Conservation (phyloP, 2,888 invertebrate species). For the Neria commutata region DNA sequence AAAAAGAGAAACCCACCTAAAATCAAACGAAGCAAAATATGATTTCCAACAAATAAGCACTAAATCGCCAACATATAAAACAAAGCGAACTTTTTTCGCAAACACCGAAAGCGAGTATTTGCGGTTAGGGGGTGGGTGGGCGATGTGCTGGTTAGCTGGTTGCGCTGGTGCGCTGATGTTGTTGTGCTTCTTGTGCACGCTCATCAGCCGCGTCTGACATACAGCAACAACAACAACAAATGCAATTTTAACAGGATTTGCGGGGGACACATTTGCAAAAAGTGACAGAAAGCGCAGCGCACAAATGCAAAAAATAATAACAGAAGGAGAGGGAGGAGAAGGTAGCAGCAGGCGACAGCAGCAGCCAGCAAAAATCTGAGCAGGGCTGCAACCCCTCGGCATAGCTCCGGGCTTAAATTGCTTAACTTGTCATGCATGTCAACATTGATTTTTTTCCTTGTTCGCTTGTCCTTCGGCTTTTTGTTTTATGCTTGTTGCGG, state of each 20-base stretch:
- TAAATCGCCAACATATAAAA: background rate
- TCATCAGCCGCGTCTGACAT: too few species aligned
- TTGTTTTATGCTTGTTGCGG: background rate
- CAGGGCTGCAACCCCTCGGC: conserved; percentile 34
- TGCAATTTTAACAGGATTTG: conserved; percentile 52
- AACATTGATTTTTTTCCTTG: conserved; percentile 47
- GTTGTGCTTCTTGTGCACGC: too few species aligned
- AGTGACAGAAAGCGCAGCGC: conserved; percentile 49
- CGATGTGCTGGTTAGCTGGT: too few species aligned
- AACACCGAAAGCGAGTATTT: too few species aligned
- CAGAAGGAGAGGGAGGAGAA: background rate
- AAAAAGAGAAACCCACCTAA: background rate
- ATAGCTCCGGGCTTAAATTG: conserved; percentile 55
- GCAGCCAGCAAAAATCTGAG: conserved; percentile 16
- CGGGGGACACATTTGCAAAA: conserved; percentile 51
- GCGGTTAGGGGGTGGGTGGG: too few species aligned
- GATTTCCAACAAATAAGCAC: too few species aligned
- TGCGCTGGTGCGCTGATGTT: too few species aligned
- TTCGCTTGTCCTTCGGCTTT: conserved; percentile 8
- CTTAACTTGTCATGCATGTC: conserved; percentile 55
- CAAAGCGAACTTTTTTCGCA: background rate
- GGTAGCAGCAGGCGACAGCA: conserved; percentile 20
- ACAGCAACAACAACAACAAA: too few species aligned
- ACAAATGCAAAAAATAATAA: conserved; percentile 8
- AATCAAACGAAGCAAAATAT: background rate